Evolutionary conservation across 2,113 vertebrate species (phyloP).

Genomic region (Brachyistius frenatus): DNA sequence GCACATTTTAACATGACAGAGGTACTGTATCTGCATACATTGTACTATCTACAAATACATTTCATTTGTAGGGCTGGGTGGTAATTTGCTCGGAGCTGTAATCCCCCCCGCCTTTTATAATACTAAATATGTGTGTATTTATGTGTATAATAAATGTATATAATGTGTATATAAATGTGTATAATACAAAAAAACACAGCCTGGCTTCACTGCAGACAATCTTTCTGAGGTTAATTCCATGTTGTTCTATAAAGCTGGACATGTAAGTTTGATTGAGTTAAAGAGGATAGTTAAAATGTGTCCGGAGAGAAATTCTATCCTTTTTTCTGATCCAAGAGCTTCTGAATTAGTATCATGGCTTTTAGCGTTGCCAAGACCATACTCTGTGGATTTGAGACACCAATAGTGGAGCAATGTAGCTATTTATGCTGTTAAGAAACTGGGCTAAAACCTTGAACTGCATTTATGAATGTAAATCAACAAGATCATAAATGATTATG

Average conservation of each 20-base stretch:
- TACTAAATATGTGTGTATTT: background rate
- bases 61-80: constrained; percentile 54
- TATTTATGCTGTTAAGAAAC: background rate
- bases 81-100: constrained; percentile 69
- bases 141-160: too few species aligned
- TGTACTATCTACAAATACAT: constrained; percentile 61
- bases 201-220: constrained; percentile 34
- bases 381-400: constrained; percentile 28
- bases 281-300: constrained; percentile 35
- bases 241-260: constrained; percentile 37
- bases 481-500: background rate
- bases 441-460: background rate
- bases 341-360: constrained; percentile 25
- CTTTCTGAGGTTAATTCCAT: constrained; percentile 53
- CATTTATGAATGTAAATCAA: background rate
- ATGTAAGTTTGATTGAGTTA: constrained; percentile 42
- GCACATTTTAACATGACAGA: constrained; percentile 48
- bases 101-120: constrained; percentile 58
- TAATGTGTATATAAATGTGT: background rate
- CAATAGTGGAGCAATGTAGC: background rate
- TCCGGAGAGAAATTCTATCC: constrained; percentile 14
- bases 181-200: constrained; percentile 38
- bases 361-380: constrained; percentile 14
- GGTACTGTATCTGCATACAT: constrained; percentile 27
- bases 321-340: constrained; percentile 26